phyloP scores from a whole-genome alignment of 2,113 vertebrate genomes.

The Sturnus vulgaris region DNA sequence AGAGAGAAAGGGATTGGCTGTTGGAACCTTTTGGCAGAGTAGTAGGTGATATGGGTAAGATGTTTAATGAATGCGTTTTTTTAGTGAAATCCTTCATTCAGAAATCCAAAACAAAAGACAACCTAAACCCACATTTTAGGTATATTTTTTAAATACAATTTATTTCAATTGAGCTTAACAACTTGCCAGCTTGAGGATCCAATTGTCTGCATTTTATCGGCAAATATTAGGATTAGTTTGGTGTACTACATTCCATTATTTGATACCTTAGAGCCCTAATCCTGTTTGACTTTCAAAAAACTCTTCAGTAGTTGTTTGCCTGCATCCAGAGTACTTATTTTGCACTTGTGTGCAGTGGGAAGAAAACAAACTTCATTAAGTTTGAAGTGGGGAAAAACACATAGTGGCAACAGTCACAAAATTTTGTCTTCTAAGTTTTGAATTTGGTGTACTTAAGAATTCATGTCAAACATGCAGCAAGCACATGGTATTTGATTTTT shows the following conservation, averaged over 20 bases:
- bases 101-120: neutral
- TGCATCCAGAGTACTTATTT: neutral
- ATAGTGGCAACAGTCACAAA: fast-evolving
- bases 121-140: neutral
- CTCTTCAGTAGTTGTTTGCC: neutral
- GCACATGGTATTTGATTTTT: neutral
- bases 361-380: neutral
- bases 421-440: neutral
- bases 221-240: neutral
- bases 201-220: neutral
- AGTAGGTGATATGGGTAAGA: neutral
- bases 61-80: neutral
- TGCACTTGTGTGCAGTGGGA: neutral
- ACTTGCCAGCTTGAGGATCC: neutral
- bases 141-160: neutral
- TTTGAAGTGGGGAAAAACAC: neutral
- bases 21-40: neutral
- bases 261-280: neutral
- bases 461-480: neutral
- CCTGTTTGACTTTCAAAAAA: neutral
- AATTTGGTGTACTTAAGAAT: neutral
- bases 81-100: neutral
- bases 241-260: neutral
- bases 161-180: neutral
- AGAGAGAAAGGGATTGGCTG: neutral